A percentile compares a stretch with the other conserved stretches of the same genome.
These are phyloP conservation scores for Aurelia coerulea DNA, from an alignment of 30 jellyfish, hydroid and myxozoan genomes.

Conservation along the genomic window DNA sequence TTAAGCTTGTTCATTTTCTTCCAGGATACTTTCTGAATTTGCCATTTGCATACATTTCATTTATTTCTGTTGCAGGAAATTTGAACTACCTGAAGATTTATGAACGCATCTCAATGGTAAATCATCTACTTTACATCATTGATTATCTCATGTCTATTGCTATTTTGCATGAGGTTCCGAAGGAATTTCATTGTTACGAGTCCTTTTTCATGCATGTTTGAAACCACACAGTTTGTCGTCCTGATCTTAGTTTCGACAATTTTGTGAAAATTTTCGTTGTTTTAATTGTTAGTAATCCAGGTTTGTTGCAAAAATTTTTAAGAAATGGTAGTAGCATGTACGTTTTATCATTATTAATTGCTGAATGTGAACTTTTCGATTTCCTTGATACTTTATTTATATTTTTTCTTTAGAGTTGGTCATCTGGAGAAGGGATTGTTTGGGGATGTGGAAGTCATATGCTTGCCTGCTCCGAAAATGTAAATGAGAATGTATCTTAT, in stretches of 20 bases:
- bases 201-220: too few relatives aligned
- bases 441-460: constrained; percentile 95
- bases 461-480: constrained; percentile 70
- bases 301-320: too few relatives aligned
- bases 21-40: too few relatives aligned
- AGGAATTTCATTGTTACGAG: too few relatives aligned
- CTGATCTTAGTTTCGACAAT: background rate
- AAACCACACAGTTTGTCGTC: background rate
- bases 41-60: background rate
- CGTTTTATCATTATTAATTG: too few relatives aligned
- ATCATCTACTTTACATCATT: background rate
- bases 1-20: too few relatives aligned
- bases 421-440: constrained; percentile 72
- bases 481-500: background rate
- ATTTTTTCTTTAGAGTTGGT: constrained; percentile 80
- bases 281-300: background rate
- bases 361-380: too few relatives aligned
- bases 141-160: too few relatives aligned
- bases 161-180: too few relatives aligned
- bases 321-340: too few relatives aligned
- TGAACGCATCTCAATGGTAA: constrained; percentile 89
- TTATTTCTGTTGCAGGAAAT: constrained; percentile 53
- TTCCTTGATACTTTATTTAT: too few relatives aligned
- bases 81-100: constrained; percentile 68
- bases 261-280: background rate